These are phyloP conservation scores for Orycteropus afer DNA, from an alignment of 2,113 vertebrate species.

Conservation along the genomic window DNA sequence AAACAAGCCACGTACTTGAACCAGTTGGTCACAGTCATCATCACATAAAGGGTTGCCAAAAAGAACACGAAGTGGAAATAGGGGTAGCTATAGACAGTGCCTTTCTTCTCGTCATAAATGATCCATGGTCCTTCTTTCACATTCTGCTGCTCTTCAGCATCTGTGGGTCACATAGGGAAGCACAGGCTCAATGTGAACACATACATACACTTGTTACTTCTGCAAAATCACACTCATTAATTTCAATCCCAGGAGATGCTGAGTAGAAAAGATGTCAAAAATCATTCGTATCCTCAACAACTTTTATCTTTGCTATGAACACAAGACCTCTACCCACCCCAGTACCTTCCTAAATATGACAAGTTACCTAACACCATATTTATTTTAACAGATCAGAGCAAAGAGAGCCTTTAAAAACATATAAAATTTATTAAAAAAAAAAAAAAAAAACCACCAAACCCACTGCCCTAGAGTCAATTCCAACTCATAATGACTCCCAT, in stretches of 20 bases:
- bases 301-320: background rate
- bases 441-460: too few relatives aligned
- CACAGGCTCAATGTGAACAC: background rate
- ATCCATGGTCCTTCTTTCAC: constrained; percentile 90
- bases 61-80: constrained; percentile 98
- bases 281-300: background rate
- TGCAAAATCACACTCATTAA: background rate
- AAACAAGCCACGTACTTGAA: constrained; percentile 92
- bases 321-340: background rate
- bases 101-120: constrained; percentile 92
- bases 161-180: constrained; percentile 64
- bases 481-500: too few relatives aligned
- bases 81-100: constrained; percentile 94
- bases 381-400: background rate
- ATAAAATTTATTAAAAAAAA: background rate
- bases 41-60: constrained; percentile 96
- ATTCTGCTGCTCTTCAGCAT: constrained; percentile 85
- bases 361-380: background rate
- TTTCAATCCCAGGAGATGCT: background rate
- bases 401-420: background rate
- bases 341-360: background rate
- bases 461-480: too few relatives aligned
- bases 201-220: fast-evolving
- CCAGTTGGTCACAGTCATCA: constrained; percentile 99
- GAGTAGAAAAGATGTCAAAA: background rate